Conservation (phyloP, 2,113 vertebrate species). For the Origma solitaria region DNA sequence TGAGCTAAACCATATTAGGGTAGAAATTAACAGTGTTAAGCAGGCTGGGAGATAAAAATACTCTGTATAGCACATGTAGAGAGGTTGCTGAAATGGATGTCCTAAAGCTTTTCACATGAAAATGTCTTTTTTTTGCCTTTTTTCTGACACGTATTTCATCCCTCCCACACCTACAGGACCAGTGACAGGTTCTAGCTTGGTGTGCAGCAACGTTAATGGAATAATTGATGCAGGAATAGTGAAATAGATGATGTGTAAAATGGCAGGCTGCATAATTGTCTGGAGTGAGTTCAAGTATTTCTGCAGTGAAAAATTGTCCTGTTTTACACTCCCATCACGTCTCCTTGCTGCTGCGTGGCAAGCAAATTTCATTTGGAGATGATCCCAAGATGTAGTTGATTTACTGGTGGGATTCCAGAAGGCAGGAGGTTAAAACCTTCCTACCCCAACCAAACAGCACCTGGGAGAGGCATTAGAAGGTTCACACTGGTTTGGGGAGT, state of each 20-base stretch:
- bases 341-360: slow-evolving; percentile 23
- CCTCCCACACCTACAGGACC: neutral
- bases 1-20: slow-evolving; percentile 17
- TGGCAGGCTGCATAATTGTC: slow-evolving; percentile 69
- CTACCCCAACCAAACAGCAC: neutral
- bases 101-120: neutral
- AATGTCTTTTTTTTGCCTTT: neutral
- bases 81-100: neutral
- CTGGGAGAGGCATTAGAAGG: slow-evolving; percentile 14
- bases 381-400: slow-evolving; percentile 44
- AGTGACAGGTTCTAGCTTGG: slow-evolving; percentile 20
- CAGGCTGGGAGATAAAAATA: slow-evolving; percentile 44
- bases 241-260: slow-evolving; percentile 74
- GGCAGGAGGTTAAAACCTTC: slow-evolving; percentile 35
- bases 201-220: slow-evolving; percentile 52
- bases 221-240: slow-evolving; percentile 66
- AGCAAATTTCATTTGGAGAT: slow-evolving; percentile 57
- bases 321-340: slow-evolving; percentile 68
- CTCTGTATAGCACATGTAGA: neutral
- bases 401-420: slow-evolving; percentile 6
- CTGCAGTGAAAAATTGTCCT: slow-evolving; percentile 60
- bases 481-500: neutral
- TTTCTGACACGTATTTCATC: neutral
- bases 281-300: slow-evolving; percentile 73
- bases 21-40: slow-evolving; percentile 27